Evolutionary conservation across 2,888 invertebrate species (phyloP).

Genomic region (Luffia ferchaultella): DNA sequence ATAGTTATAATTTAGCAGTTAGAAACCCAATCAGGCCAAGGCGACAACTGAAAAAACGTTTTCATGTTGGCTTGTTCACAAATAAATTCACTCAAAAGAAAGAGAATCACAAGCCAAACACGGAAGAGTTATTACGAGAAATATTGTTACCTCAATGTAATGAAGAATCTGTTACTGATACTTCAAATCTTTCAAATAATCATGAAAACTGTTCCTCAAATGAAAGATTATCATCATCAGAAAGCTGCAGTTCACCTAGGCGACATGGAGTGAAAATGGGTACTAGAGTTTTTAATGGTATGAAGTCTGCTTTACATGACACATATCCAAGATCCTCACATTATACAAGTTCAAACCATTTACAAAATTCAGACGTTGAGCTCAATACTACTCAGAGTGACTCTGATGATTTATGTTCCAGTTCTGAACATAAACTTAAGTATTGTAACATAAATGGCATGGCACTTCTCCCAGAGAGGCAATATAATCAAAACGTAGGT

Average conservation of each 20-base stretch:
- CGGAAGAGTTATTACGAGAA: conserved; percentile 44
- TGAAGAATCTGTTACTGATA: conserved; percentile 30
- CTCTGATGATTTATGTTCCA: conserved; percentile 43
- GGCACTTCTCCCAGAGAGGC: conserved; percentile 52
- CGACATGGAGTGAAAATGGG: conserved; percentile 79
- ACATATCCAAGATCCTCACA: conserved; percentile 30
- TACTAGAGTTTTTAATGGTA: conserved; percentile 70
- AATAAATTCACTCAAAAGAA: conserved; percentile 70
- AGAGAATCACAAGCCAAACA: conserved; percentile 72
- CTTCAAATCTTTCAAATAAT: conserved; percentile 22
- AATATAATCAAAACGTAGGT: conserved; percentile 36
- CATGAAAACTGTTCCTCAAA: conserved; percentile 42
- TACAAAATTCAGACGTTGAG: conserved; percentile 38
- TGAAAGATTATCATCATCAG: conserved; percentile 56
- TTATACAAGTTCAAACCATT: conserved; percentile 25
- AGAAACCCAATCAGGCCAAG: conserved; percentile 43
- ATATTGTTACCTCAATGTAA: conserved; percentile 40
- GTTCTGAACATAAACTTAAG: conserved; percentile 47
- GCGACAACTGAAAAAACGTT: conserved; percentile 56
- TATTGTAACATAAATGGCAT: conserved; percentile 58
- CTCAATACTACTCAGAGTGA: conserved; percentile 50
- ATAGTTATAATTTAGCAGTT: conserved; percentile 59
- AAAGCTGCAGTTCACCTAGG: conserved; percentile 58
- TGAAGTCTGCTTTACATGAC: conserved; percentile 32
- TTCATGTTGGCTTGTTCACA: conserved; percentile 55